Evolutionary conservation across 2,113 vertebrate species (phyloP), one percentile per base, ranked within the genome.

Genomic region (Macaca mulatta): DNA sequence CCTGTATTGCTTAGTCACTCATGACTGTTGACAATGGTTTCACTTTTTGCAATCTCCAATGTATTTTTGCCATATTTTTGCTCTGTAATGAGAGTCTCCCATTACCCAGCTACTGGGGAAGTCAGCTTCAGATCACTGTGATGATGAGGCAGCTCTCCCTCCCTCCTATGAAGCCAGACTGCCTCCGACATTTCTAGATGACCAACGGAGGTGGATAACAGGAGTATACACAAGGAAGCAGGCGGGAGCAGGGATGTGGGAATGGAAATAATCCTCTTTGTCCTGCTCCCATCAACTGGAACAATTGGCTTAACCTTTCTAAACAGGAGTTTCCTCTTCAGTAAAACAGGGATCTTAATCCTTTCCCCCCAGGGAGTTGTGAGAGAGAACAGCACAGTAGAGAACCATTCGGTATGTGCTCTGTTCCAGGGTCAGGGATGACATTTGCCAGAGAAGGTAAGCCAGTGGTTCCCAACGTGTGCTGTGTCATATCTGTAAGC

Each of bases 251-350:
- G 22, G 69, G 25, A 78, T 70, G 57, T 40, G 17, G 30, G 30
- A 75, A 67, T 5, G 18, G 64, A 52, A 79, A 84, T 57, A 72
- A 70, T 52, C 38, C 35, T 80, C 52, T 93, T 86, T 86, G 55
- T 88, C 67, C 70, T 59, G 27, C 17, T 95, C 57, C 77, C 40
- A 55, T 81, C 80, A 90, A 45, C 57, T 59, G 70, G 43, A 96
- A 92, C 80, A 84, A 52, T 17, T 80, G 74, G 48, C 30, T 96
- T 89, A 67, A 79, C 59, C 30, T 92, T 57, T 95, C 43, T 83
- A 79, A 83, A 74, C 3, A 91, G 38, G 59, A 81, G 30, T 90
- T 96, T 81, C 72, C 70, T 96, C 75, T 90, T 81, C 43, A 75
- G 64, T 72, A 85, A 80, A 69, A 74, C 20, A 64, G 8, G 38